Base-by-base conservation (phyloP, 2,888 invertebrate genomes). In the Priapulus caudatus region DNA sequence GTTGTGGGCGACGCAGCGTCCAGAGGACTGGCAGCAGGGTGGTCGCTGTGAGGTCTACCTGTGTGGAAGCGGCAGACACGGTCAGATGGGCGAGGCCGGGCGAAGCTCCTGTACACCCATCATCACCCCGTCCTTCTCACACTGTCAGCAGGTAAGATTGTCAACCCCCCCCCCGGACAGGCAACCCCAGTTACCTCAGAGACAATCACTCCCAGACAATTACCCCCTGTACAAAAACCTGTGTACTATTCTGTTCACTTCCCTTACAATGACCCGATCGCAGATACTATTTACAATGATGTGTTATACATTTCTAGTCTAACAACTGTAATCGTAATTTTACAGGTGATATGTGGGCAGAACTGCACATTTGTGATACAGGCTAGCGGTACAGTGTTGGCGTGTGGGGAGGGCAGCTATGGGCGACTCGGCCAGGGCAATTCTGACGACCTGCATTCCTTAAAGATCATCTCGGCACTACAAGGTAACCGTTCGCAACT, bases 401-500 rank as follows among this genome's bases (percentile, higher is more conserved):
- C 79, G 2, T 79, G 80, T 67, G 80, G 81, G 1, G 80, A 81
- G 64, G 80, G 80, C 1, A 79, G 78, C 58, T 80, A 80, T 63
- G 80, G 81, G 1, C 68, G 80, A 1, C 69, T 81, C 23, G 80
- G 79, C 1, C 79, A 77, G 65, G 79, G 80, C 18, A 80, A 80
- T 67, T 78, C 79, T 1, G 80, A 80, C 64, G 79, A 79, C 67
- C 70, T 79, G 43, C 76, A 76, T 57, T 72, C 77, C 3, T 71
- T 78, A 20, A 78, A 77, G 49, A 72, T 78, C 18, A 77, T 80
- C 48, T 77, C 79, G 2, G 74, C 77, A 45, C 66, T 81, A 50
- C 80, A 80, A 72, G 76, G 68, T 69, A 54, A 15, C 18, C 4
- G 10, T 4, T 44, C n/a, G 10, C n/a, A n/a, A n/a, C n/a, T n/a